Percentiles rank a stretch among this genome's conserved stretches.
phyloP scores from a whole-genome alignment of 35 echinoderm and acorn worm species.

The Ophiothrix spiculata region DNA sequence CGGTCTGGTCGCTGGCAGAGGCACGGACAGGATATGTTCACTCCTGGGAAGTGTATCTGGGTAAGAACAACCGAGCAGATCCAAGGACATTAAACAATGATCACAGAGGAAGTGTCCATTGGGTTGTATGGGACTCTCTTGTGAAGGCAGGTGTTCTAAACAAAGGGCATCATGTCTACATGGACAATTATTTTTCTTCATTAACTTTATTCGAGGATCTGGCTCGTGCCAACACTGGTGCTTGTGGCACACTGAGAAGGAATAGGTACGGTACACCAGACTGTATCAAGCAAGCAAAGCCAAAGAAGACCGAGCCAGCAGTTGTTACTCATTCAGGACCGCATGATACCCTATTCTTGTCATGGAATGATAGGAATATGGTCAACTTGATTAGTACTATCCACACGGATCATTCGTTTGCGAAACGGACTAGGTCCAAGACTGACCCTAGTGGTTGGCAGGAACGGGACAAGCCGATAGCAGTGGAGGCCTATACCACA shows the following conservation, averaged over 20 bases:
- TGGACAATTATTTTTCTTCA: background rate
- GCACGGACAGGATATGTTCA: background rate
- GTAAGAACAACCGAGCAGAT: background rate
- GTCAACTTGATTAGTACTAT: background rate
- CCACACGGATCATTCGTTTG: background rate
- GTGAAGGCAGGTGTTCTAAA: background rate
- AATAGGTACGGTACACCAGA: background rate
- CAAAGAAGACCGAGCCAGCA: background rate
- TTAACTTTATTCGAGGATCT: background rate
- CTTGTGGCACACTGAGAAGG: background rate
- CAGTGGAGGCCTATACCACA: background rate
- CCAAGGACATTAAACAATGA: background rate
- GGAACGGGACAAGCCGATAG: background rate
- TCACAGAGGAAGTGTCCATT: background rate
- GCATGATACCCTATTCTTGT: background rate
- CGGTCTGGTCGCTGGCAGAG: background rate
- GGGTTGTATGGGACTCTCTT: background rate
- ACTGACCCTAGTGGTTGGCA: background rate
- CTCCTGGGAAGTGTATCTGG: background rate
- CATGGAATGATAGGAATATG: background rate
- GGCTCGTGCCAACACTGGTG: background rate
- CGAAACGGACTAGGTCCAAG: background rate
- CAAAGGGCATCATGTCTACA: background rate
- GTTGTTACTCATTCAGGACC: background rate
- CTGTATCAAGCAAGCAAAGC: background rate